Base-by-base conservation (phyloP, 2,113 vertebrate genomes). In the Panthera tigris region DNA sequence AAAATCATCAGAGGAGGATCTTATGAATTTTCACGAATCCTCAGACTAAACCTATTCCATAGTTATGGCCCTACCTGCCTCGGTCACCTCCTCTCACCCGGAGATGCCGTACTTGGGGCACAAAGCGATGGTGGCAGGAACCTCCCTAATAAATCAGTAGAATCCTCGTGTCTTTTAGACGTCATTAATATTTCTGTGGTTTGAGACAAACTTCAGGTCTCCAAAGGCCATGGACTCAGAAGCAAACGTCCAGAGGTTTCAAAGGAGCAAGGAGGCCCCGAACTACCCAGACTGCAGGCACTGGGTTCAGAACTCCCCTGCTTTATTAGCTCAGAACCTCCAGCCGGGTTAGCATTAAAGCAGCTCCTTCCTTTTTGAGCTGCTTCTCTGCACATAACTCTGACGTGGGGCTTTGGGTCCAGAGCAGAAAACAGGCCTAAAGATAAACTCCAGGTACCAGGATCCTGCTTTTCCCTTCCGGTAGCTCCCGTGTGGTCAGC, bases 81-180 rank as follows among this genome's bases (percentile, higher is more conserved):
- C 61, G 1, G 2, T 41, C 11, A 16, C 29, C 4, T 57, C 50
- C n/a, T 66, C 2, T 11, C 29, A 63, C 11, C 14, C 7, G 13
- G 39, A 71, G 63, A 86, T 12, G 0, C 7, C 7, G 1, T 1
- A 13, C 33, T 18, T 36, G n/a, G 9, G 5, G 0, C 1, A 0
- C 31, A 12, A 0, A 86, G 23, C 16, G 69, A 6, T 2, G 12
- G 39, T 3, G 7, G n/a, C 13, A 23, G 25, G 18, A 21, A 33
- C 4, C n/a, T 39, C 39, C 18, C 19, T 11, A 3, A 23, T 5
- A 48, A 33, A 23, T 25, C 21, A 7, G 3, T 10, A 4, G 21
- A 50, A 25, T 4, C 15, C 52, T 19, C 1, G 14, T 25, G 19
- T n/a, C 10, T 27, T 55, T 19, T 14, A 25, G 2, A 18, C 1